These are phyloP conservation scores for Amblyjoppa proteus DNA, from an alignment of 2,888 invertebrate species.

Conservation along the genomic window DNA sequence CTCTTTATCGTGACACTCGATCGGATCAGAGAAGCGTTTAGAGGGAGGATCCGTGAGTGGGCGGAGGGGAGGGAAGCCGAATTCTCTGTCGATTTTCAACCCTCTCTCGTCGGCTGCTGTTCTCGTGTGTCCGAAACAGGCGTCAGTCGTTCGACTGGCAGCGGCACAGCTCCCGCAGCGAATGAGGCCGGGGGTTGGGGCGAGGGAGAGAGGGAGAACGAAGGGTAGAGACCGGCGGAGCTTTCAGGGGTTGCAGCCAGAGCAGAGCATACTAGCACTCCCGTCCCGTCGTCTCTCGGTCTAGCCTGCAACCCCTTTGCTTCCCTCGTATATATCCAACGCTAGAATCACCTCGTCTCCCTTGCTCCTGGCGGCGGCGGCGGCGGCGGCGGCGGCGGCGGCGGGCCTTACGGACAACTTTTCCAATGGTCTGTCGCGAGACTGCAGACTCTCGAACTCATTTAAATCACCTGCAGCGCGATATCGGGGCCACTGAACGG, in stretches of 20 bases:
- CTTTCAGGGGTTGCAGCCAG: conserved; percentile 51
- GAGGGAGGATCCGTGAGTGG: conserved; percentile 14
- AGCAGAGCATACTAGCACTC: conserved; percentile 53
- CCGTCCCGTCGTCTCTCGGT: conserved; percentile 56
- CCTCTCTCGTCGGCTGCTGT: conserved; percentile 48
- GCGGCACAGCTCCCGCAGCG: conserved; percentile 58
- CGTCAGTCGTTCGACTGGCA: conserved; percentile 66
- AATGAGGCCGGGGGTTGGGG: conserved; percentile 4
- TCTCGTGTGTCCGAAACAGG: conserved; percentile 75
- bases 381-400: no score
- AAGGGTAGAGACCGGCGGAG: conserved; percentile 43
- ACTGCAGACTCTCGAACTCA: conserved; percentile 71
- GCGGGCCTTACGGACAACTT: conserved; percentile 24
- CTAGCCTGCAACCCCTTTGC: conserved; percentile 56
- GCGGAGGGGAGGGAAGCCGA: conserved; percentile 48
- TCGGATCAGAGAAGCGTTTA: conserved; percentile 69
- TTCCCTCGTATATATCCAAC: conserved; percentile 31
- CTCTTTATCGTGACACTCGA: conserved; percentile 75
- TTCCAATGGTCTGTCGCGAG: conserved; percentile 54
- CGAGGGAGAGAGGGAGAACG: not conserved
- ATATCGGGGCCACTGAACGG: conserved; percentile 44
- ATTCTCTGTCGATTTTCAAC: conserved; percentile 53
- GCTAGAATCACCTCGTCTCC: not conserved
- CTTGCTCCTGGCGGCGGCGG: not conserved
- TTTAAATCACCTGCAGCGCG: conserved; percentile 76